A percentile compares a stretch with the other conserved stretches of the same genome.
Conservation (phyloP, 2,797 vertebrate species). For the Presbytis comata region DNA sequence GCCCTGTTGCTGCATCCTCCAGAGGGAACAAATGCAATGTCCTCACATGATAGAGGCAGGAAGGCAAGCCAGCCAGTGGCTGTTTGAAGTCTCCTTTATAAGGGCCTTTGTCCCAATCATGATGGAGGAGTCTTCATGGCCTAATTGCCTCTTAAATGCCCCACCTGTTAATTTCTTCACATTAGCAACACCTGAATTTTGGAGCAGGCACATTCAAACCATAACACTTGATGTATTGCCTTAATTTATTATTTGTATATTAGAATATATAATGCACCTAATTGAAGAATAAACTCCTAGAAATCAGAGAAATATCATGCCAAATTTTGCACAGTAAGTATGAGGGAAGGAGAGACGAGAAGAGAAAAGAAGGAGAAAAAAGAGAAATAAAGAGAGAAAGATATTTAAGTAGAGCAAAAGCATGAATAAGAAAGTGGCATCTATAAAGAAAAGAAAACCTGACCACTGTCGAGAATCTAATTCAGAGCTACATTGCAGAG, state of each 20-base stretch:
- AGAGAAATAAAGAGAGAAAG: neutral
- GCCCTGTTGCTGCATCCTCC: neutral
- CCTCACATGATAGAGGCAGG: neutral
- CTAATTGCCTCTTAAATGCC: neutral
- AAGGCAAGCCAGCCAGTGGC: neutral
- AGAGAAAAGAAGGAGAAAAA: neutral
- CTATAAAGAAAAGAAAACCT: neutral
- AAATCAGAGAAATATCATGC: conserved; percentile 32
- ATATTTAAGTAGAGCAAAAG: neutral
- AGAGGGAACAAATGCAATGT: neutral
- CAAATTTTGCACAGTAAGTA: neutral
- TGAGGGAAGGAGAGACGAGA: no score
- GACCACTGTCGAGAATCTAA: neutral
- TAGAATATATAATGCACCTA: neutral
- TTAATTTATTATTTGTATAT: neutral
- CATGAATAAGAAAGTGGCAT: neutral
- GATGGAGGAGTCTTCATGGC: neutral
- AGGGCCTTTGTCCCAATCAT: no score
- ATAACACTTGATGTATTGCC: neutral
- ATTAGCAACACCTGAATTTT: neutral
- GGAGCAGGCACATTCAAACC: neutral
- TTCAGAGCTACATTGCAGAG: neutral
- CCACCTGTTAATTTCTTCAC: neutral
- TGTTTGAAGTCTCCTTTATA: neutral
- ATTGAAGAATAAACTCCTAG: neutral